Evolutionary conservation across 2,797 vertebrate genomes (phyloP), one percentile per base, ranked within the genome.

Genomic region (Acipenser oxyrinchus): DNA sequence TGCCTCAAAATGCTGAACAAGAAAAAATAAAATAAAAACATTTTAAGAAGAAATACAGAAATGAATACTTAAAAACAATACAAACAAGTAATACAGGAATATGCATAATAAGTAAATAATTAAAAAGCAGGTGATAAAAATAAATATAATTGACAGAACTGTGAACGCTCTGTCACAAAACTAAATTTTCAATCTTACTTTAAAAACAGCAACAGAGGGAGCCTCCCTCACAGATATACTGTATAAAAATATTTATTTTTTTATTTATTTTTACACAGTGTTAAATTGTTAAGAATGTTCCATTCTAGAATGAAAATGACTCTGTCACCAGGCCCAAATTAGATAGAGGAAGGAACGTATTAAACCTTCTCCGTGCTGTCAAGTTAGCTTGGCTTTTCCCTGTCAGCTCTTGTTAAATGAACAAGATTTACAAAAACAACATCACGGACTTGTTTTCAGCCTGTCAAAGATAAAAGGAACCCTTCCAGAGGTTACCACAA

Each of bases 381-480:
- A 74, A 60, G 60, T 67, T 64, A 63, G 62, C 70, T 72, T 62
- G 69, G 67, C 70, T 75, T 73, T 78, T 68, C 59, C 63, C 73
- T 69, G 70, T 75, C 75, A 75, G 73, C 70, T 72, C 70, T 51
- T 67, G 72, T 74, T 80, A 74, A 71, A 74, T 74, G 72, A 75
- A 73, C 71, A 73, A 69, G 69, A 65, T 66, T 68, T 72, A 76
- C 70, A 77, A 74, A 75, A 73, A 71, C 73, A 78, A 71, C 67
- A 71, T 61, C 78, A 23, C 48, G 57, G 58, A 37, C 72, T 52
- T 71, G 67, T 67, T 64, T 61, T 59, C 60, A 64, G 66, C 62
- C 72, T 73, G 71, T 69, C 71, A 71, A 51, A 8, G 51, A 65
- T 52, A 62, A 66, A 53, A 48, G 65, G 57, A 69, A 58, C 49